These are phyloP conservation scores for Limanda limanda DNA, from an alignment of 2,113 vertebrate species.

Conservation along the genomic window DNA sequence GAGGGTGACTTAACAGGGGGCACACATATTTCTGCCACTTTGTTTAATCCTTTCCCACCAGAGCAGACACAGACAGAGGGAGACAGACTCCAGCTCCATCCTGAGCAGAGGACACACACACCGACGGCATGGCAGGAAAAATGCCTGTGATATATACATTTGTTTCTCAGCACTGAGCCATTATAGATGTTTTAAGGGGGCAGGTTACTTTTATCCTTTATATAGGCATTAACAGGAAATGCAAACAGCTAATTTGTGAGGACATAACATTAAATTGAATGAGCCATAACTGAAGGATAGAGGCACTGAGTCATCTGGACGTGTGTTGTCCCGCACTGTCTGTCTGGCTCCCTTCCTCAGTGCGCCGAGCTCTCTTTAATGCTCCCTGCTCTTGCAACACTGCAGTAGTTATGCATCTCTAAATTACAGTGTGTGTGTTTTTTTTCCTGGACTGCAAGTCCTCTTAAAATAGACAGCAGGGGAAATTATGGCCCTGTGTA, in stretches of 20 bases:
- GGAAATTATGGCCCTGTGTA: slow-evolving; percentile 63
- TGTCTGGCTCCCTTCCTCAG: slow-evolving; percentile 17
- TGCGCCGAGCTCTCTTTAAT: slow-evolving; percentile 44
- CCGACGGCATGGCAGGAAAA: neutral
- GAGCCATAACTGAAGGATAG: slow-evolving; percentile 14
- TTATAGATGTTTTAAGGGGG: neutral
- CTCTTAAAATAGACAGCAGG: slow-evolving; percentile 72
- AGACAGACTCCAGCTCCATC: no score
- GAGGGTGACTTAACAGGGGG: neutral
- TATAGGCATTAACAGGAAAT: slow-evolving; percentile 19
- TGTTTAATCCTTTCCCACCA: no score
- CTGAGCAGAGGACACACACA: neutral
- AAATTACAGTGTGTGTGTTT: slow-evolving; percentile 74
- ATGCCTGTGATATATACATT: neutral
- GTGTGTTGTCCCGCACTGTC: slow-evolving; percentile 18
- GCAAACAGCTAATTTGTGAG: slow-evolving; percentile 20
- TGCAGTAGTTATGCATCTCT: slow-evolving; percentile 51
- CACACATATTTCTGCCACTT: no score
- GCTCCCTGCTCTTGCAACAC: slow-evolving; percentile 30
- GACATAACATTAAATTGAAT: slow-evolving; percentile 12
- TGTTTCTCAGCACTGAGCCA: slow-evolving; percentile 14
- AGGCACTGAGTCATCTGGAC: slow-evolving; percentile 26
- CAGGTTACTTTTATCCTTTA: slow-evolving; percentile 7
- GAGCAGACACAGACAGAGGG: no score
- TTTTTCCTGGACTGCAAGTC: slow-evolving; percentile 39